phyloP scores from a whole-genome alignment of 2,888 invertebrate genomes.

The Augochlorella aurata region DNA sequence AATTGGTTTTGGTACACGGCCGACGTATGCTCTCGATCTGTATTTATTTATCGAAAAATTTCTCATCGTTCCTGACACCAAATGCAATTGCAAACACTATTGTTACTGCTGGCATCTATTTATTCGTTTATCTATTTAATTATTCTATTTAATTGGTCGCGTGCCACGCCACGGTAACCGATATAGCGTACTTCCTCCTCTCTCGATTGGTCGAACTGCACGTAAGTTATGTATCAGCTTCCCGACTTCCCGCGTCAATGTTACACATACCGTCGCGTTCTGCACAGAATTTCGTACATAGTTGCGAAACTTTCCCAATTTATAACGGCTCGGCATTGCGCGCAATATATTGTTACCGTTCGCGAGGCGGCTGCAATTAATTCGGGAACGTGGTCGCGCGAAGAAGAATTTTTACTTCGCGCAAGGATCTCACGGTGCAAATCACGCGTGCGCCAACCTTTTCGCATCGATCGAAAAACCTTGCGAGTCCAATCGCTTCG shows the following conservation, averaged over 20 bases:
- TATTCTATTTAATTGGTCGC: not conserved
- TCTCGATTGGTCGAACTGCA: conserved; percentile 27
- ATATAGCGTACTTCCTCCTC: conserved; percentile 11
- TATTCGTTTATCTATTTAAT: not conserved
- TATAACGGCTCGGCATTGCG: conserved; percentile 21
- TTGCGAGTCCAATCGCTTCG: no score
- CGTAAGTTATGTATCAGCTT: conserved; percentile 32
- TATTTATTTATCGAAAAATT: no score
- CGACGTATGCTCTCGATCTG: no score
- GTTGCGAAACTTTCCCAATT: conserved; percentile 37
- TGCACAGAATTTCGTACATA: conserved; percentile 1
- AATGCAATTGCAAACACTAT: not conserved
- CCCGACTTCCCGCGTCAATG: conserved; percentile 26
- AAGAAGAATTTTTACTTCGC: not conserved
- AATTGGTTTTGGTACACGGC: no score
- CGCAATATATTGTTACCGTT: not conserved
- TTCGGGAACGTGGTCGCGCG: not conserved
- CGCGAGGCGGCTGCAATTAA: conserved; percentile 1
- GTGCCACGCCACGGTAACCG: not conserved
- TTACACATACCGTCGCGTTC: conserved; percentile 11
- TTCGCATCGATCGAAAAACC: no score
- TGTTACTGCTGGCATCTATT: no score
- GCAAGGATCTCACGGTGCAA: no score
- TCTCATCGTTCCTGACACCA: not conserved
- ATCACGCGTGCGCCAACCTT: no score